Base-by-base conservation (phyloP, 2,888 invertebrate genomes). In the Cerastis leucographa region DNA sequence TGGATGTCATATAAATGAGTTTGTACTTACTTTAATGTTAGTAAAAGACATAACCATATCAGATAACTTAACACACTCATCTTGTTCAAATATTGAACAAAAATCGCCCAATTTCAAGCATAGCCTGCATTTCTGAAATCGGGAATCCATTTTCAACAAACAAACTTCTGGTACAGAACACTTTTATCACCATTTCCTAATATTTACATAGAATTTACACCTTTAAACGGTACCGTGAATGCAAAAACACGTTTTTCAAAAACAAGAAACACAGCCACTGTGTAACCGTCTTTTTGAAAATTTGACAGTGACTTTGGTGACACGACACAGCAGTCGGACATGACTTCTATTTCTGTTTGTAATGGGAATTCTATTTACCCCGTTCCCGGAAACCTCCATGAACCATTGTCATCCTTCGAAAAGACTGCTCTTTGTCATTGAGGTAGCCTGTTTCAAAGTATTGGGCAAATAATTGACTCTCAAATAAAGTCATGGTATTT, bases 31-130 rank as follows among this genome's bases (percentile, higher is more conserved):
- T 87, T 94, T 92, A 78, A 96, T 91, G 81, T 92, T 93, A 40
- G 95, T 93, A 90, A 96, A 96, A 59, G 96, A 93, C 96, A 96
- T 96, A 76, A 96, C 96, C 96, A 96, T 96, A 74, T 96, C 96
- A 12, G 96, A 96, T 79, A 96, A 88, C 82, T 93, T 96, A 56
- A 95, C 93, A 11, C 94, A 93, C 84, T 96, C 96, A 92, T 96
- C 96, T 92, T 96, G 95, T 81, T 96, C 96, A 86, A 94, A 96
- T 85, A 96, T 96, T 67, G 96, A 96, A 90, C 96, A 95, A 83
- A 96, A 96, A 84, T 96, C 96, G 17, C 96, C 96, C 66, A 96
- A 93, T 90, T 96, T 96, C 79, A 96, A 89, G 84, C 96, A 96
- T 78, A 96, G 86, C 88, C 96, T 92, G 89, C 96, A 96, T 91